Base-by-base conservation (phyloP, 2,888 invertebrate species). In the Crioceris asparagi region DNA sequence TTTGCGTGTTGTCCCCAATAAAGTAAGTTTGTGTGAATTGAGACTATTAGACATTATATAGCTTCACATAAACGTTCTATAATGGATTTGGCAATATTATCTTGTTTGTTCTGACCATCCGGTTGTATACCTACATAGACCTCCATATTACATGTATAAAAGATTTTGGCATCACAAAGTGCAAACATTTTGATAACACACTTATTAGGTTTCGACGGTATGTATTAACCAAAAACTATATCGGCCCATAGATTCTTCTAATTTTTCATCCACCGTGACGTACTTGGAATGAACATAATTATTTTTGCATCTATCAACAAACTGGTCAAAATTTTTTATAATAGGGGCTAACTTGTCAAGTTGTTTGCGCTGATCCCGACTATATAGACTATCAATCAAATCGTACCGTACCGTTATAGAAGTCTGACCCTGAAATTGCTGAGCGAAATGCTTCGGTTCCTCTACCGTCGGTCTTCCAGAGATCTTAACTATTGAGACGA, bases 321-420 rank as follows among this genome's bases (percentile, higher is more conserved):
- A 34, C 4, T 23, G n/a, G 11, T 29, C 30, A 35, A 30, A 39
- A 26, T 25, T 30, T 30, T 25, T 12, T 17, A 30, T 19, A 12
- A 35, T 39, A 8, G 35, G 15, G 3, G 21, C 29, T n/a, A 35
- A 35, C 27, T 35, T 35, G 15, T 35, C 35, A 19, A 19, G 2
- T 35, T 21, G 15, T 19, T 12, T 25, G 17, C 35, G 17, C 26
- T 39, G 12, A 17, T 35, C 25, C 12, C 32, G 29, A 17, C 18
- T 35, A 25, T 16, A 8, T 17, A 23, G 17, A 30, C 35, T 31
- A 35, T 39, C 36, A 34, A 36, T n/a, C n/a, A n/a, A n/a, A 39
- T 16, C 36, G 35, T 17, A 32, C 10, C n/a, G 17, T 16, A 29
- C 17, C 36, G 14, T 17, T 32, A 17, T 19, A 39, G 29, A 39